Evolutionary conservation across 2,888 invertebrate species (phyloP), one percentile per base, ranked within the genome.

Genomic region (Perdita meconis): DNA sequence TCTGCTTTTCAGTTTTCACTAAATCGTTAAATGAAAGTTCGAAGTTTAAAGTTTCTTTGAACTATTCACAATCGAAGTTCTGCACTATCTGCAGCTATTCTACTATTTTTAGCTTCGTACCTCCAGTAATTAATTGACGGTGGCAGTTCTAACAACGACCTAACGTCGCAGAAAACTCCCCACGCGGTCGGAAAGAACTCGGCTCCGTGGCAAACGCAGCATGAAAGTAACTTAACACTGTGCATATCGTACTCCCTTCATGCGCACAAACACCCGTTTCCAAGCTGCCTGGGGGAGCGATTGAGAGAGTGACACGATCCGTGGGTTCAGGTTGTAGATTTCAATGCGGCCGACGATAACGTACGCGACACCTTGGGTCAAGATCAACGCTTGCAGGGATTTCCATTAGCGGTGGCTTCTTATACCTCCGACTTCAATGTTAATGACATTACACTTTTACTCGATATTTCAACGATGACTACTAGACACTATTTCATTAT

Each of bases 171-270:
- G 68, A 70, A 67, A 80, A 81, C 63, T 65, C 53, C 55, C 30
- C 47, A 70, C 36, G 38, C 53, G 57, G 81, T 34, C 36, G 60
- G 53, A 63, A 61, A 56, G 63, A 68, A 79, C 76, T 73, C 61
- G 69, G 68, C 66, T 70, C 66, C 53, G 55, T 42, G 34, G 76
- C 78, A 81, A 85, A 83, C 76, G 76, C 80, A 36, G 78, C 81
- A 74, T 68, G 81, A 82, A 83, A 75, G 88, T 88, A 88, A 88
- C 84, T 73, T 80, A 88, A 88, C 82, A 81, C 87, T 81, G 72
- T 69, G 76, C 83, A 83, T 81, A 78, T 72, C 50, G 47, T 76
- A 70, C 79, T 67, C 74, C 65, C 74, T 65, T 65, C 66, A 44
- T 50, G 66, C 63, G 56, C 55, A 51, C 64, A 70, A 59, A 69